Evolutionary conservation across 2,888 invertebrate genomes (phyloP), one percentile per base, ranked within the genome.

Genomic region (Melieria picta): DNA sequence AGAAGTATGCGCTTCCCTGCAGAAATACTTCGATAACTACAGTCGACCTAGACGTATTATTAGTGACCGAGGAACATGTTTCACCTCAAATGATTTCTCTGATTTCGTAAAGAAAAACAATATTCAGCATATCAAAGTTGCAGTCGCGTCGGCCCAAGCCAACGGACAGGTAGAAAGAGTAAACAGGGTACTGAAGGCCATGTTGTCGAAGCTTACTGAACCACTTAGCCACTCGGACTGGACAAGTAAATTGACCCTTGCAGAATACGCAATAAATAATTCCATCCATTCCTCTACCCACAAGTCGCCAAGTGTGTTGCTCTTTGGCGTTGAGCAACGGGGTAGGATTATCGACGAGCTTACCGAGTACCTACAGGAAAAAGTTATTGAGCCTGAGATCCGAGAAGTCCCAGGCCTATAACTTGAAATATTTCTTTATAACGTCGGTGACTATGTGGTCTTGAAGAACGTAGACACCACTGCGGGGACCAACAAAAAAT

Each of bases 401-500:
- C 60, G 30, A 55, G 43, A 64, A 11, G n/a, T 43, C 70, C 0
- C 64, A 70, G 13, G 50, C 64, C 56, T 10, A 55, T 10, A 70
- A 50, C 42, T 45, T 48, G 43, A 42, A 57, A 1, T 63, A 70
- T n/a, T 70, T 70, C 42, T 46, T 10, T 63, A 56, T 48, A 7
- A 46, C 4, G 64, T 46, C 5, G 64, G 70, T 45, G 70, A 70
- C 11, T 55, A 77, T 55, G 79, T 80, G 4, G 78, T 79, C 73
- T 77, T 80, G 13, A 63, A 72, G 42, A 79, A 81, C 69, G 63
- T 75, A 4, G 78, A 79, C 58, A 77, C 74, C 45, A 74, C 76
- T 13, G 7, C 45, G 4, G 60, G 45, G 7, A n/a, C 45, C n/a
- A 60, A 42, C 42, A 60, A 60, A 7, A 43, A 43, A 43, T 57